A percentile compares a stretch with the other conserved stretches of the same genome.
Evolutionary conservation across 2,797 vertebrate genomes (phyloP).

Genomic region (Pantherophis alleghaniensis): DNA sequence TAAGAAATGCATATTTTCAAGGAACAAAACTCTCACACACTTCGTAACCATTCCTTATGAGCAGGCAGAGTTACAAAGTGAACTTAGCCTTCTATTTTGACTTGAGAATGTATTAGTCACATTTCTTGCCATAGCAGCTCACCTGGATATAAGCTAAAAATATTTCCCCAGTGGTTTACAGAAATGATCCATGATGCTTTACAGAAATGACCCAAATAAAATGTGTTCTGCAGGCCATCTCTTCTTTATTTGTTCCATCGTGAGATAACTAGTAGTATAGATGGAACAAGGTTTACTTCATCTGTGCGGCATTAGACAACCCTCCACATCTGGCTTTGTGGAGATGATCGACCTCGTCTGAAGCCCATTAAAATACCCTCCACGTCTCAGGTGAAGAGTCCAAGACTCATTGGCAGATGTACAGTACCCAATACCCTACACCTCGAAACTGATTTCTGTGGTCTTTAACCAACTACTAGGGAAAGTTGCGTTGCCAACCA

Average conservation of each 20-base stretch:
- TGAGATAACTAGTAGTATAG: not conserved
- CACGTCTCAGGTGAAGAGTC: not conserved
- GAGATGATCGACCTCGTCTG: not conserved
- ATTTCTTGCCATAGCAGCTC: not conserved
- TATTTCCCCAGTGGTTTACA: not conserved
- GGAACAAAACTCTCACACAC: not conserved
- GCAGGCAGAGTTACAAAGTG: not conserved
- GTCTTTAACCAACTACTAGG: constrained; percentile 4
- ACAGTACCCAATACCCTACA: not conserved
- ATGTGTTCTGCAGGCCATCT: not conserved
- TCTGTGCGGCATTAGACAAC: no score
- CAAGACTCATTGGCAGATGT: no score
- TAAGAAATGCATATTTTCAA: not conserved
- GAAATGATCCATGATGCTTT: not conserved
- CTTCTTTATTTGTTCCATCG: not conserved
- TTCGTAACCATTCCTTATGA: not conserved
- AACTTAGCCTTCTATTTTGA: not conserved
- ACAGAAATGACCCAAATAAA: not conserved
- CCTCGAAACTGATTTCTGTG: constrained; percentile 21
- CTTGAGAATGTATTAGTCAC: not conserved
- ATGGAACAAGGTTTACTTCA: not conserved
- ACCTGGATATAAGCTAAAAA: not conserved
- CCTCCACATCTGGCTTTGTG: not conserved
- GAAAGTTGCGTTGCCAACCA: not conserved
- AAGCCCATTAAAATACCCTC: not conserved